phyloP scores from a whole-genome alignment of 2,888 invertebrate genomes.

The Biston betularia region DNA sequence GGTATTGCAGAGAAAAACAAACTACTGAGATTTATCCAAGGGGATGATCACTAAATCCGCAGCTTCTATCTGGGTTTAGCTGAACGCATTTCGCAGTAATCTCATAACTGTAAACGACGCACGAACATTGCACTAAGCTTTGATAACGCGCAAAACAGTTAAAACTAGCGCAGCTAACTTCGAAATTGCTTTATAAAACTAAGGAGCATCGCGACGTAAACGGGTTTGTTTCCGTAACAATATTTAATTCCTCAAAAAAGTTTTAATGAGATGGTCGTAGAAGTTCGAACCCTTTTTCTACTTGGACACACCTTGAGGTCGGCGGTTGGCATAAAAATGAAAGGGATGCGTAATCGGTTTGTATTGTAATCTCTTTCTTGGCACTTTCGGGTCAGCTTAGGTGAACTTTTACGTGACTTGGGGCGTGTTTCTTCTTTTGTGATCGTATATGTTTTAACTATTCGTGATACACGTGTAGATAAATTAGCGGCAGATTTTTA shows the following conservation, averaged over 20 bases:
- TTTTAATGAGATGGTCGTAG: conserved; percentile 64
- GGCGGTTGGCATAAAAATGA: conserved; percentile 24
- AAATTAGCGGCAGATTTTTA: neutral
- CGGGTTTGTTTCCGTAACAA: conserved; percentile 60
- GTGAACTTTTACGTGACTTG: conserved; percentile 9
- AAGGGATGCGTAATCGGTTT: conserved; percentile 21
- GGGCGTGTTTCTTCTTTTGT: conserved; percentile 13
- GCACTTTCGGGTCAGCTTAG: conserved; percentile 22
- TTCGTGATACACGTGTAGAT: conserved; percentile 4
- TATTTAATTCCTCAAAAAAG: conserved; percentile 67
- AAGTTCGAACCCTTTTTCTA: conserved; percentile 44
- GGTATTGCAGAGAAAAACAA: too few species aligned
- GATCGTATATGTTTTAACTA: conserved; percentile 10
- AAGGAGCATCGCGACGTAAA: conserved; percentile 49
- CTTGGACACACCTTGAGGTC: conserved; percentile 42
- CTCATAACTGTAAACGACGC: conserved; percentile 5
- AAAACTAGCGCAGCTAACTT: conserved; percentile 43
- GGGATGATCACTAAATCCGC: neutral
- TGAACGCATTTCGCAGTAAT: conserved; percentile 11
- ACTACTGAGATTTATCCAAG: neutral
- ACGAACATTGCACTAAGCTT: conserved; percentile 12
- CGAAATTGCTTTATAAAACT: conserved; percentile 57
- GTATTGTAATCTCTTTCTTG: conserved; percentile 29
- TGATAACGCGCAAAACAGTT: conserved; percentile 23
- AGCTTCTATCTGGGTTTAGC: conserved; percentile 7